Percentiles rank a stretch among this genome's conserved stretches.
Evolutionary conservation across 2,113 vertebrate species (phyloP).

Genomic region (Callipepla squamata): DNA sequence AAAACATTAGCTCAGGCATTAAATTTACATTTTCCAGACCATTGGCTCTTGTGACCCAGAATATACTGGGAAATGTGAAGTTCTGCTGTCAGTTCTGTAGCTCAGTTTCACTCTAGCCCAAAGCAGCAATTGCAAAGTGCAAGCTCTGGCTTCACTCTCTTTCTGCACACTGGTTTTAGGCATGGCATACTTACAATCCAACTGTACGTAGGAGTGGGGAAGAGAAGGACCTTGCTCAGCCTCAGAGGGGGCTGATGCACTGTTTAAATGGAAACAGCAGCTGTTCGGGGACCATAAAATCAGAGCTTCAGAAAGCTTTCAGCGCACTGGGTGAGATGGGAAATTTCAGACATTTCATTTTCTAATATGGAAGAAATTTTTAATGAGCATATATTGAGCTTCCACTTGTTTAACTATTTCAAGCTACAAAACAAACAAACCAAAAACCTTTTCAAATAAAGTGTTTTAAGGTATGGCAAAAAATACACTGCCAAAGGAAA

Average conservation of each 20-base stretch:
- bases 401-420: neutral
- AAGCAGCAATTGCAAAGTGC: neutral
- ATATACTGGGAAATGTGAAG: slow-evolving; percentile 38
- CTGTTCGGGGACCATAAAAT: neutral
- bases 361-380: neutral
- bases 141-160: neutral
- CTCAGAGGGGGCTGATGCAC: neutral
- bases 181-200: neutral
- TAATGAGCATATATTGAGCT: neutral
- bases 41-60: slow-evolving; percentile 58
- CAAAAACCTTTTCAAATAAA: neutral
- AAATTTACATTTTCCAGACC: slow-evolving; percentile 65
- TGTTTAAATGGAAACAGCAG: neutral
- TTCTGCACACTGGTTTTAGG: neutral
- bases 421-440: neutral
- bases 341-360: neutral
- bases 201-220: neutral
- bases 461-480: neutral
- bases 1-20: slow-evolving; percentile 65
- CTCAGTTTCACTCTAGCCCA: slow-evolving; percentile 29
- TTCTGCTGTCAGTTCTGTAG: slow-evolving; percentile 26
- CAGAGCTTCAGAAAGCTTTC: neutral
- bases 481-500: neutral
- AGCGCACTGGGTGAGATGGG: neutral
- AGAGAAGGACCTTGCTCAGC: neutral